phyloP scores from a whole-genome alignment of 1,140 invertebrate genomes.

The Aculops lycopersici region DNA sequence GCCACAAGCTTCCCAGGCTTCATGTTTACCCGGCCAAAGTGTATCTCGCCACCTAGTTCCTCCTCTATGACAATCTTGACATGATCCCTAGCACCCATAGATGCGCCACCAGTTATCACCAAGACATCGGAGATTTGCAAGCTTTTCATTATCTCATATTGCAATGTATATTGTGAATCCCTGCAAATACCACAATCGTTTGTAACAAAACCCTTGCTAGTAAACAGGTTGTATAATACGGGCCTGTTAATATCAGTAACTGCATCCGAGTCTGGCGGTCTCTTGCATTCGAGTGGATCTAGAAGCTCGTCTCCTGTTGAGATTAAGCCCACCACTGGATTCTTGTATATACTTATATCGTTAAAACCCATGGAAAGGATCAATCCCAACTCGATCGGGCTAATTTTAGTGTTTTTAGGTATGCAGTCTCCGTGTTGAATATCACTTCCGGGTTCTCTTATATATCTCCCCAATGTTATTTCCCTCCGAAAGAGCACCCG shows the following conservation, averaged over 20 bases:
- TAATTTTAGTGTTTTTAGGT: conserved; percentile 19
- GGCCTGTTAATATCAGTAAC: conserved; percentile 58
- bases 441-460: neutral
- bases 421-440: neutral
- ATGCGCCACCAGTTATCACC: conserved; percentile 66
- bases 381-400: conserved; percentile 35
- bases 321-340: conserved; percentile 36
- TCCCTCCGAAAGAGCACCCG: no score
- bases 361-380: conserved; percentile 34
- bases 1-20: conserved; percentile 89
- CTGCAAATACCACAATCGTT: conserved; percentile 31
- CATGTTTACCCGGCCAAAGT: conserved; percentile 67
- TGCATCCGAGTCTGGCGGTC: conserved; percentile 13
- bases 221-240: conserved; percentile 30
- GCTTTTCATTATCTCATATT: conserved; percentile 22
- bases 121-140: conserved; percentile 33
- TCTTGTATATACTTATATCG: conserved; percentile 21
- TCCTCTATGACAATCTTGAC: conserved; percentile 42
- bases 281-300: conserved; percentile 11
- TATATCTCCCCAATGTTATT: no score
- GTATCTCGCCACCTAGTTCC: conserved; percentile 40
- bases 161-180: conserved; percentile 27
- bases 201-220: conserved; percentile 22
- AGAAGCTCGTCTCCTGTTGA: conserved; percentile 68
- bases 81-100: conserved; percentile 80